Base-by-base conservation (phyloP, 2,888 invertebrate species). In the Acronicta psi region DNA sequence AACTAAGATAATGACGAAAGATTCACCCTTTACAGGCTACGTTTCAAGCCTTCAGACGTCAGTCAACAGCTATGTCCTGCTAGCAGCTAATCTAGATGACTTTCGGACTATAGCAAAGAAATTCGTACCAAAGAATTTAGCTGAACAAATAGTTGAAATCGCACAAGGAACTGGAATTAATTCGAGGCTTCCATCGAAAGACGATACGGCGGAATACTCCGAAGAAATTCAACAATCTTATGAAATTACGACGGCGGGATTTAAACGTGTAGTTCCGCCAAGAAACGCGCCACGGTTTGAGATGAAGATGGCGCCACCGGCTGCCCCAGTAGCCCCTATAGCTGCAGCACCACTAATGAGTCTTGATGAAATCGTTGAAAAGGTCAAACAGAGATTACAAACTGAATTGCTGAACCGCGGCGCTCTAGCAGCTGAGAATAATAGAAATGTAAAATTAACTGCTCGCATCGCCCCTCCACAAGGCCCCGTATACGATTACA, bases 21-120 rank as follows among this genome's bases (percentile, higher is more conserved):
- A n/a, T n/a, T n/a, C n/a, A n/a, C n/a, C n/a, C n/a, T n/a, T 51
- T 70, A 23, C 62, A 56, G 67, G 54, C 50, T 16, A 43, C 10
- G 17, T 53, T 31, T 57, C 53, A 10, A 40, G 31, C 9, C 1
- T 59, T 13, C 6, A 54, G 7, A 31, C 17, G 0, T n/a, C 43
- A 38, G 50, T 42, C 0, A 17, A 44, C 1, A 37, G 50, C 7
- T 71, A 77, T 31, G 82, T 86, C 0, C 42, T 89, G 0, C 55
- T 88, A 0, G 80, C 87, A 4, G 85, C 81, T 0, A 84, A 89
- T 16, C 31, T 82, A 2, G 82, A 87, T 0, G 89, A 89, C 16
- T 84, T 90, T 31, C 71, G 70, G 40, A 63, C 49, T 0, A 57
- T 90, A 49, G 86, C 85, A 0, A 82, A 79, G 16, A 81, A 84